phyloP scores from a whole-genome alignment of 2,113 vertebrate genomes.

The Elanoides forficatus region DNA sequence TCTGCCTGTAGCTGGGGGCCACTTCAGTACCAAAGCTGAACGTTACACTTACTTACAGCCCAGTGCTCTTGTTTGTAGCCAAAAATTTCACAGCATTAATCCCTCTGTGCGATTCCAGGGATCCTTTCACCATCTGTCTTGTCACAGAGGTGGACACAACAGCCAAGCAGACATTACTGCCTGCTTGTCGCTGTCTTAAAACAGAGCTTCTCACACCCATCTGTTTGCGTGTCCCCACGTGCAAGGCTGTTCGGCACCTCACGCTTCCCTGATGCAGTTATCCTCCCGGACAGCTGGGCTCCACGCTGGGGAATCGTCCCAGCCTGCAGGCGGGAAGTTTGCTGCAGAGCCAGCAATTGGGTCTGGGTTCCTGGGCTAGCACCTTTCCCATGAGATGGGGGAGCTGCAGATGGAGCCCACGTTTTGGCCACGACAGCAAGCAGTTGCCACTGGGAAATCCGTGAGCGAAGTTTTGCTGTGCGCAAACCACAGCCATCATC shows the following conservation, averaged over 20 bases:
- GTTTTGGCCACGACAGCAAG: accelerated
- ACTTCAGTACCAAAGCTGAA: background rate
- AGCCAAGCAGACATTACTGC: background rate
- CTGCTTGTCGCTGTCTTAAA: background rate
- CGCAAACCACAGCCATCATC: accelerated
- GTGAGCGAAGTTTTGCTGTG: background rate
- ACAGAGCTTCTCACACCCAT: background rate
- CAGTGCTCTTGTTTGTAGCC: background rate
- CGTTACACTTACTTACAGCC: background rate
- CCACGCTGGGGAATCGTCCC: background rate
- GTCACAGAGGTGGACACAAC: background rate
- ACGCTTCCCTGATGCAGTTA: background rate
- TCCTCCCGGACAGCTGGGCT: background rate
- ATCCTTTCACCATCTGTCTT: background rate
- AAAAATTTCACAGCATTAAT: background rate
- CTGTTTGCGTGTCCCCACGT: background rate
- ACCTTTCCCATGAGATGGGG: background rate
- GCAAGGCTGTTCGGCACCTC: background rate
- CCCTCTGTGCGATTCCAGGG: background rate
- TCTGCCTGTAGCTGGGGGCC: background rate
- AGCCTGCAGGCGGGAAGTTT: background rate
- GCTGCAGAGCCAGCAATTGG: background rate
- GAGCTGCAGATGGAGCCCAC: background rate
- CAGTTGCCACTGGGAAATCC: background rate
- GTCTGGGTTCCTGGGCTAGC: background rate